phyloP scores from a whole-genome alignment of 1,140 invertebrate genomes.

The Drosophila ironensis region DNA sequence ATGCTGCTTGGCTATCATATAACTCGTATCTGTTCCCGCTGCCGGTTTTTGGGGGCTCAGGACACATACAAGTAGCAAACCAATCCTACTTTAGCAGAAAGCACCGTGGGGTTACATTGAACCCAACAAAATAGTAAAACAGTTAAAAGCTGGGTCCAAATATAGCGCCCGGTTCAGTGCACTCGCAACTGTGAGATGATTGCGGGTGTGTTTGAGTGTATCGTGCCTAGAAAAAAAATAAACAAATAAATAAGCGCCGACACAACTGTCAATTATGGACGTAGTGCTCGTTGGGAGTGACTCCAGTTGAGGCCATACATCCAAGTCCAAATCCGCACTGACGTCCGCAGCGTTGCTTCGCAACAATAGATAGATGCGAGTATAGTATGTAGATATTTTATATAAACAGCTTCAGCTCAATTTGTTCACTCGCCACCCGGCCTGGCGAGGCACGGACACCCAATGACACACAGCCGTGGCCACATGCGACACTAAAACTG shows the following conservation, averaged over 20 bases:
- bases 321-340: constrained; percentile 5
- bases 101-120: constrained; percentile 69
- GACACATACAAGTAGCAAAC: too few relatives aligned
- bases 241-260: constrained; percentile 68
- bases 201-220: constrained; percentile 11
- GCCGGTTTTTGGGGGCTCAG: constrained; percentile 5
- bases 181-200: constrained; percentile 20
- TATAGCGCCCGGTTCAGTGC: constrained; percentile 70
- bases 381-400: constrained; percentile 52
- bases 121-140: constrained; percentile 39
- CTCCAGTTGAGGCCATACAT: constrained; percentile 32
- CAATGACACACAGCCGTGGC: constrained; percentile 19
- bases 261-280: constrained; percentile 77
- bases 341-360: constrained; percentile 9
- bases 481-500: constrained; percentile 2
- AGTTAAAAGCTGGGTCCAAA: constrained; percentile 72
- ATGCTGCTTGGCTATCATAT: too few relatives aligned
- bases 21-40: background rate
- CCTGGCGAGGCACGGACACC: constrained; percentile 33
- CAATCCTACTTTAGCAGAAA: constrained; percentile 54
- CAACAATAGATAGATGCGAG: constrained; percentile 51
- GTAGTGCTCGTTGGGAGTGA: constrained; percentile 46
- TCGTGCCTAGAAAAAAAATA: constrained; percentile 44
- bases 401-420: constrained; percentile 72
- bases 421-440: constrained; percentile 56